Evolutionary conservation across 2,888 invertebrate species (phyloP), one percentile per base, ranked within the genome.

Genomic region (Caenorhabditis afra): DNA sequence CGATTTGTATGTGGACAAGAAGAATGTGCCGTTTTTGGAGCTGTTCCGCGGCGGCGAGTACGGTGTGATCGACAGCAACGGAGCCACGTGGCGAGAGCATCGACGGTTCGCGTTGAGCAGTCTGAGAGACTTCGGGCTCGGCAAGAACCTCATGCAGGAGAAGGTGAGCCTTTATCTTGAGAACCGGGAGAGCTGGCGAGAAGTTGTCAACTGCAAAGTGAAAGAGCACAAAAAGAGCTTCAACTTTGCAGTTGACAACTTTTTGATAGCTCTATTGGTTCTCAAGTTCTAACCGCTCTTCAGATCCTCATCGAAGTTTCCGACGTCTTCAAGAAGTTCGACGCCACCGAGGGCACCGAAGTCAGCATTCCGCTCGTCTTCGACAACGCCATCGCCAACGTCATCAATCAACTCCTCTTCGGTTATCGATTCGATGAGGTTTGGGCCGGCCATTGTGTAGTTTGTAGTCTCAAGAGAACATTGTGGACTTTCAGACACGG

Each of bases 351-450:
- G 1, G 73, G 58, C 0, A 10, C 10, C 7, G 64, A 65, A 20
- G 44, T 49, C 10, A 35, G 50, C 3, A 37, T 73, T 11, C 64
- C 64, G 0, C 45, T 41, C n/a, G 62, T 61, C 18, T 62, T 81
- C 16, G 71, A 81, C 11, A 45, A 35, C n/a, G 74, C 65, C 16
- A 55, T 74, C 0, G 81, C 61, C 11, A 73, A 67, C 66, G 68
- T 81, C 23, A 78, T 81, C 49, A 81, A 81, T 61, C 76, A 81
- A 35, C n/a, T 78, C n/a, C 10, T 78, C 0, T 81, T 78, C 23
- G 81, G 81, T n/a, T 81, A 81, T 47, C 65, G 81, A 14, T 81
- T 81, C 39, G 68, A 59, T 65, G 66, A 62, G n/a, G 68, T 64
- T 5, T 49, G 49, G 49, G 7, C 29, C 29, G 4, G 4, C 29